Evolutionary conservation across 2,797 vertebrate species (phyloP), one percentile per base, ranked within the genome.

Genomic region (Galago senegalensis): DNA sequence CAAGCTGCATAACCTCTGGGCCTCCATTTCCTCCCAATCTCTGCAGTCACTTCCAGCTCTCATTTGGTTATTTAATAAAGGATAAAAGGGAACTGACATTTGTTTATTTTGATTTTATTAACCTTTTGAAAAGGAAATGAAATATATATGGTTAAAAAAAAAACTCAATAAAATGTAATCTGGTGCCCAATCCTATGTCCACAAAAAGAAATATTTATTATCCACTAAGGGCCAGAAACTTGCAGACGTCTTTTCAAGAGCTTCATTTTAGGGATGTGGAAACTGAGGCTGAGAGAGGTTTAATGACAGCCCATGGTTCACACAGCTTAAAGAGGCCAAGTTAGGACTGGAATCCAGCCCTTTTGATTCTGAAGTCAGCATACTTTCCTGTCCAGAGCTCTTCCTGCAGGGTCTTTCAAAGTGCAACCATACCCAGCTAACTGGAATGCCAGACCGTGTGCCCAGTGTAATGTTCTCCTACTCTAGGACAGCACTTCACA

Each of bases 71-170:
- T 46, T 91, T 67, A 31, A 69, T 75, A 69, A 95, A 63, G 67
- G 40, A 53, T 37, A 72, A 80, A 89, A 70, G 63, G 53, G 53
- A 61, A 43, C 25, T 21, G 49, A 56, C 14, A 34, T 20, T 79
- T 60, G 40, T 46, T 87, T 43, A 69, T 12, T 60, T 49, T 63
- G 53, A 79, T 31, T 61, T 69, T 49, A 63, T 70, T 72, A 65
- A 72, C 18, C 31, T 79, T 86, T 65, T 65, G n/a, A 91, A 91
- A 86, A 90, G 58, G 40, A 63, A 79, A 63, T 37, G 34, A 77
- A 77, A 79, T 77, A 60, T 3, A 31, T 43, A 65, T 34, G 46
- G 46, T 46, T 46, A 86, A 21, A 85, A 77, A 90, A 76, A 70
- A 58, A 31, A 34, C 3, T 31, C 43, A 43, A 12, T 56, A 56